phyloP scores from a whole-genome alignment of 2,888 invertebrate species.

The Macrophya alboannulata region DNA sequence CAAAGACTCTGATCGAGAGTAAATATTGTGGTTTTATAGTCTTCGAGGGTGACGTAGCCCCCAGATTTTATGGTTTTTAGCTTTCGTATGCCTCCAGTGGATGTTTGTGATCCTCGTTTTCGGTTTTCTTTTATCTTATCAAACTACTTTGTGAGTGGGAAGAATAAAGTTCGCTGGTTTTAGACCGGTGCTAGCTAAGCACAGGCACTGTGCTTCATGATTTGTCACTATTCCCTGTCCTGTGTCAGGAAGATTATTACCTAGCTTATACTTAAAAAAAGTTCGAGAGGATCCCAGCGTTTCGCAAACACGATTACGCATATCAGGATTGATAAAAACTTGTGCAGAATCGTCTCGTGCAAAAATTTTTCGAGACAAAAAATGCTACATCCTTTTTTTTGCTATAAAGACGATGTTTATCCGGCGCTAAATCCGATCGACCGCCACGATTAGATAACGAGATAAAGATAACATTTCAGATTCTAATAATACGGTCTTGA shows the following conservation, averaged over 20 bases:
- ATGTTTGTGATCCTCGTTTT: neutral
- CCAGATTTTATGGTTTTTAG: neutral
- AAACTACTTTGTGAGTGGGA: neutral
- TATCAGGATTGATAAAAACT: too few relatives aligned
- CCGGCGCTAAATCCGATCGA: neutral
- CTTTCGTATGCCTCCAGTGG: neutral
- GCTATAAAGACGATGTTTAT: neutral
- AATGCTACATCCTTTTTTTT: neutral
- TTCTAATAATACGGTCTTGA: neutral
- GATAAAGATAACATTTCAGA: slow-evolving; percentile 27
- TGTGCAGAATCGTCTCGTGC: neutral
- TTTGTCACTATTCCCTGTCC: neutral
- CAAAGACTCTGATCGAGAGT: neutral
- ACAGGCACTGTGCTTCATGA: neutral
- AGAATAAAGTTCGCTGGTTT: neutral
- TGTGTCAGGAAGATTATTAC: neutral
- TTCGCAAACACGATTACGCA: too few relatives aligned
- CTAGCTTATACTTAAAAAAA: neutral
- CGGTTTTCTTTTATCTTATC: neutral
- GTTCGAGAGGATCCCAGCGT: too few relatives aligned
- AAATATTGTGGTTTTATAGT: neutral
- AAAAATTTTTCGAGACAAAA: neutral
- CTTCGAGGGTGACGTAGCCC: neutral
- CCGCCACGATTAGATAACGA: slow-evolving; percentile 31
- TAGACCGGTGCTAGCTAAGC: neutral